Percentiles rank a stretch among this genome's conserved stretches.
These are phyloP conservation scores for Columba livia DNA, from an alignment of 2,113 vertebrate species.

Conservation along the genomic window DNA sequence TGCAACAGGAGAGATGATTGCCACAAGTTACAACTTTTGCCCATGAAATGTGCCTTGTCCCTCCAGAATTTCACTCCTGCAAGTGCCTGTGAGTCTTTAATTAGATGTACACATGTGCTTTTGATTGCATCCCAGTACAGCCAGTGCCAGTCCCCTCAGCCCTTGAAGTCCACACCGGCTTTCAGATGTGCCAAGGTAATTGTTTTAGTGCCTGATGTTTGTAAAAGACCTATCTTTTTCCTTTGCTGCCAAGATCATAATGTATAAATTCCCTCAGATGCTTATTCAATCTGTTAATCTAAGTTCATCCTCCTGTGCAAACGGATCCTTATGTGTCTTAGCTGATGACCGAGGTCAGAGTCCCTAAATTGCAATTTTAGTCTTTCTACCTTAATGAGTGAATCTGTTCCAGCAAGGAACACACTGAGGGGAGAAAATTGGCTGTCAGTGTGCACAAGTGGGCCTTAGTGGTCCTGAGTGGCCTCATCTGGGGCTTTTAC, in stretches of 20 bases:
- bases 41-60: rapidly evolving
- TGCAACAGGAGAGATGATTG: not conserved
- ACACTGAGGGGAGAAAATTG: not conserved
- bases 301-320: not conserved
- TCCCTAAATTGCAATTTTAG: not conserved
- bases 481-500: not conserved
- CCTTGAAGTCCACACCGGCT: rapidly evolving
- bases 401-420: not conserved
- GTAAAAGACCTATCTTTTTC: not conserved
- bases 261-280: not conserved
- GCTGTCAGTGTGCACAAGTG: not conserved
- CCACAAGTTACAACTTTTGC: not conserved
- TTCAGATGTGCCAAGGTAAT: not conserved
- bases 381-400: slow-evolving; percentile 27
- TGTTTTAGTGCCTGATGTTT: not conserved
- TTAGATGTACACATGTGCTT: not conserved
- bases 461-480: rapidly evolving
- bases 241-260: not conserved
- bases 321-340: slow-evolving; percentile 35
- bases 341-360: not conserved
- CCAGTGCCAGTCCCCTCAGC: not conserved
- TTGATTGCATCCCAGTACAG: not conserved
- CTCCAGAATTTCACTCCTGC: not conserved
- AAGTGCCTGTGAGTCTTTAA: not conserved
- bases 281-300: not conserved